These are phyloP conservation scores for Harpegnathos saltator DNA, from an alignment of 1,140 invertebrate genomes.

Conservation along the genomic window DNA sequence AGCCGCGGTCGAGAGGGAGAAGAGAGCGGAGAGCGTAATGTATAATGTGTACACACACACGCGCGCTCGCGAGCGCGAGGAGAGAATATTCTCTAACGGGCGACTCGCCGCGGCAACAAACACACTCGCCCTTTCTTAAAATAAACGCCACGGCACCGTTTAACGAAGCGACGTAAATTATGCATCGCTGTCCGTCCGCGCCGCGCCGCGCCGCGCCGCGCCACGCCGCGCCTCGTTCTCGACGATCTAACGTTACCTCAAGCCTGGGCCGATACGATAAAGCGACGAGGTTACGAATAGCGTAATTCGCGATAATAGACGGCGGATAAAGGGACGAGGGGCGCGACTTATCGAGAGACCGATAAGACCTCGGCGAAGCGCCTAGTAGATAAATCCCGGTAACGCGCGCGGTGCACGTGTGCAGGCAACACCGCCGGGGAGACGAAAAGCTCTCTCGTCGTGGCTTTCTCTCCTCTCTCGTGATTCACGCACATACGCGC, in stretches of 20 bases:
- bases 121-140: constrained; percentile 59
- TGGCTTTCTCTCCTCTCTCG: not conserved
- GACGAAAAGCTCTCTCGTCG: not conserved
- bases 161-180: constrained; percentile 69
- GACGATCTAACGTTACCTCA: constrained; percentile 25
- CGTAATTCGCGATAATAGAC: constrained; percentile 8
- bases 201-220: too few species aligned
- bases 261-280: not conserved
- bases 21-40: constrained; percentile 42
- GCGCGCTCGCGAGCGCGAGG: not conserved
- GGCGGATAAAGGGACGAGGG: not conserved
- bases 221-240: constrained; percentile 7
- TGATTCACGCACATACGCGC: not conserved
- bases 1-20: constrained; percentile 53
- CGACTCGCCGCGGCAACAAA: constrained; percentile 44
- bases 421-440: not conserved
- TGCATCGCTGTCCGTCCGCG: constrained; percentile 56
- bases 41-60: constrained; percentile 1
- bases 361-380: not conserved
- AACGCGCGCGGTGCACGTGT: too few species aligned
- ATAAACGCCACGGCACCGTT: constrained; percentile 62
- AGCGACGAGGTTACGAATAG: constrained; percentile 42
- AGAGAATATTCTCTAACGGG: constrained; percentile 29
- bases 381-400: not conserved
- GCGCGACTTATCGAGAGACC: not conserved